Conservation (phyloP, 23 tunicate genomes). For the Oikopleura albicans region DNA sequence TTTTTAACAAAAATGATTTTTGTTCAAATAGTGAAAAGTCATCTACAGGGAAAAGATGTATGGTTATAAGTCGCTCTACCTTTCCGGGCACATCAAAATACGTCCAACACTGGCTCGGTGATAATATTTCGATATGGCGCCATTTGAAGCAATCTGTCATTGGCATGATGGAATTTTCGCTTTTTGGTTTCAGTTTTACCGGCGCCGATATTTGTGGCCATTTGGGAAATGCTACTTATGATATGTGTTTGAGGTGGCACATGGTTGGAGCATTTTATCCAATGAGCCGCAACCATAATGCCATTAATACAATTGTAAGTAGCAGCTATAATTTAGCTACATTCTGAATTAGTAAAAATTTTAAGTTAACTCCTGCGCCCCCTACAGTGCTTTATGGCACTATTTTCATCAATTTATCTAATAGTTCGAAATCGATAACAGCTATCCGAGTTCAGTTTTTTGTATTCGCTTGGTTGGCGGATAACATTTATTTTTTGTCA, state of each 20-base stretch:
- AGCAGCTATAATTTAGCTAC: neutral
- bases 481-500: too few relatives aligned
- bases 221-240: slow-evolving; percentile 41
- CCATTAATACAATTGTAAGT: slow-evolving; percentile 13
- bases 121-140: neutral
- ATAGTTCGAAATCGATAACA: too few relatives aligned
- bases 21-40: too few relatives aligned
- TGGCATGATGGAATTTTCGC: slow-evolving; percentile 41
- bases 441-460: too few relatives aligned
- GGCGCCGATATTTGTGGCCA: slow-evolving; percentile 83
- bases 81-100: neutral
- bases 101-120: neutral
- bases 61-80: neutral
- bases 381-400: too few relatives aligned
- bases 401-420: too few relatives aligned
- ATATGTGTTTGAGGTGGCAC: slow-evolving; percentile 56
- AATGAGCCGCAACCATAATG: slow-evolving; percentile 49
- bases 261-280: slow-evolving; percentile 78
- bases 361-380: too few relatives aligned
- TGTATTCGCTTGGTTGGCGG: too few relatives aligned
- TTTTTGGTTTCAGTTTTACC: slow-evolving; percentile 55
- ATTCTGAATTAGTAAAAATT: neutral
- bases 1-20: too few relatives aligned
- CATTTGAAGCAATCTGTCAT: slow-evolving; percentile 27
- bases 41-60: neutral